phyloP scores from a whole-genome alignment of 2,888 invertebrate genomes.

The Acanthopleura granulata region DNA sequence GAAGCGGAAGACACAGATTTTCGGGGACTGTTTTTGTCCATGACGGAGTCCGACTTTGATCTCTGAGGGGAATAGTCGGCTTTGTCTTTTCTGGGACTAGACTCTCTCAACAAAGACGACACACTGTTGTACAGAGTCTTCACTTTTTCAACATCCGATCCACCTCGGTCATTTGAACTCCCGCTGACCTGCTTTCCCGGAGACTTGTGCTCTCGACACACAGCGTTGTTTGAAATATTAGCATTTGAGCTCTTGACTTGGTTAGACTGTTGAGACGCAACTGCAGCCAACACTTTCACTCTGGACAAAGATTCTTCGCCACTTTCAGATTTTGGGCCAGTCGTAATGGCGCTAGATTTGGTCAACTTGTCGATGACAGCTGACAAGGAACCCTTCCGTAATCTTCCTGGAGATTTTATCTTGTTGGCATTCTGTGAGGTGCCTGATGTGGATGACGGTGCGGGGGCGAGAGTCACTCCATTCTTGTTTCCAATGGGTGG shows the following conservation, averaged over 20 bases:
- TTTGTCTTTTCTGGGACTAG: not conserved
- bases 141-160: not conserved
- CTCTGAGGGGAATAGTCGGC: not conserved
- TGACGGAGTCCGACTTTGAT: not conserved
- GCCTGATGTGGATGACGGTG: slow-evolving; percentile 43
- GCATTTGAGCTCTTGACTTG: not conserved
- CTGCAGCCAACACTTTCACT: not conserved
- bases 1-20: not conserved
- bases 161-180: not conserved
- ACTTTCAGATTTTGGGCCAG: not conserved
- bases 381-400: slow-evolving; percentile 60
- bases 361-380: slow-evolving; percentile 87
- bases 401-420: slow-evolving; percentile 39
- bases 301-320: not conserved
- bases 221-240: not conserved
- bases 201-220: not conserved
- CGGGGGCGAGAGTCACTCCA: slow-evolving; percentile 43
- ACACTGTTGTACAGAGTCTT: not conserved
- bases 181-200: not conserved
- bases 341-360: slow-evolving; percentile 37
- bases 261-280: not conserved
- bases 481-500: slow-evolving; percentile 30
- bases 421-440: slow-evolving; percentile 30
- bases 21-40: not conserved
- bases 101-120: not conserved